A percentile compares a stretch with the other conserved stretches of the same genome.
Evolutionary conservation across 2,113 vertebrate genomes (phyloP).

Genomic region (Grus americana): DNA sequence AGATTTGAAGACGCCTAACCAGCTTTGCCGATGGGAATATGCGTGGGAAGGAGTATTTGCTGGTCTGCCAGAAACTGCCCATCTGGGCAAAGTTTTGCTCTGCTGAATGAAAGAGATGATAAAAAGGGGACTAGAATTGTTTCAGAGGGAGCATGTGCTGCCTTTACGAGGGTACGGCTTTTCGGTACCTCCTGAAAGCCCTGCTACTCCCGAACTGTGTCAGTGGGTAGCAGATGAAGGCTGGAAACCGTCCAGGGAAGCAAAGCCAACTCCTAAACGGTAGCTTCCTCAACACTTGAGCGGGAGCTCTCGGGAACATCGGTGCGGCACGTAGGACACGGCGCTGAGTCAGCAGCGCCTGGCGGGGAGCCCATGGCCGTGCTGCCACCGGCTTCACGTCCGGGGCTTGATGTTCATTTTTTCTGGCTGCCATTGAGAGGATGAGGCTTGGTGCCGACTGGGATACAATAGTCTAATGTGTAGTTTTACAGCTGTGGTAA

Average conservation of each 20-base stretch:
- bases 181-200: background rate
- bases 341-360: background rate
- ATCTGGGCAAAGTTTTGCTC: background rate
- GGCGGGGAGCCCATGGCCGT: background rate
- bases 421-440: background rate
- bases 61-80: background rate
- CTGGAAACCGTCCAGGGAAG: background rate
- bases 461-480: background rate
- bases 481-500: background rate
- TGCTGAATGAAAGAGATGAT: background rate
- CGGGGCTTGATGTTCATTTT: accelerated
- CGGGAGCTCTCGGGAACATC: background rate
- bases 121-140: background rate
- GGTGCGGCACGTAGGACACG: accelerated
- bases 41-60: background rate
- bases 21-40: background rate
- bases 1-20: background rate
- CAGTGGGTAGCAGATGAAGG: background rate
- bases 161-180: background rate
- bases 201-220: background rate
- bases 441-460: background rate
- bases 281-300: background rate
- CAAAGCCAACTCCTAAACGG: background rate
- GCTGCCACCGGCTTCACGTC: background rate
- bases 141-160: background rate